Percentiles rank a stretch among this genome's conserved stretches.
These are phyloP conservation scores for Odontocolon sp. DNA, from an alignment of 2,888 invertebrate genomes.

Conservation along the genomic window DNA sequence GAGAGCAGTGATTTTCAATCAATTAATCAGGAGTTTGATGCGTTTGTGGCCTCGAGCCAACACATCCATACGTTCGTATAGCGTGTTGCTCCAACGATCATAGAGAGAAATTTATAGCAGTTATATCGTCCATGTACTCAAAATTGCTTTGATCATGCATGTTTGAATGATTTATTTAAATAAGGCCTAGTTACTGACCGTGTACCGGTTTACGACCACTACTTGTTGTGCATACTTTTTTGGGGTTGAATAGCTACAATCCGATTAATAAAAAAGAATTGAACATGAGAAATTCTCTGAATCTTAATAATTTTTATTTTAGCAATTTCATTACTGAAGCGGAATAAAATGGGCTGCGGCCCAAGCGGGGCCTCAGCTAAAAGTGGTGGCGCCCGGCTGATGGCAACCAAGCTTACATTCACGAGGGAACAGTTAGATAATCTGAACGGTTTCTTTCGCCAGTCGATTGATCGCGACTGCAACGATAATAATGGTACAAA, in stretches of 20 bases:
- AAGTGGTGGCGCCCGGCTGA: slow-evolving; percentile 80
- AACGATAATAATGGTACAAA: slow-evolving; percentile 46
- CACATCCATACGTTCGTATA: not conserved
- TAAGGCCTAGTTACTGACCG: too few relatives aligned
- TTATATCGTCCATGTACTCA: too few relatives aligned
- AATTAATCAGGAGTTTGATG: slow-evolving; percentile 63
- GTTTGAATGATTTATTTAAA: too few relatives aligned
- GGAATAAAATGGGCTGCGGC: slow-evolving; percentile 71
- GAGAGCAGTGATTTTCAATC: slow-evolving; percentile 56
- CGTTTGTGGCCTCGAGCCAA: slow-evolving; percentile 51
- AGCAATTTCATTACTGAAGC: not conserved
- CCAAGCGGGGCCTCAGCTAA: slow-evolving; percentile 71
- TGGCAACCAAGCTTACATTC: slow-evolving; percentile 81
- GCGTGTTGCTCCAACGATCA: not conserved
- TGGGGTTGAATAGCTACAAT: too few relatives aligned
- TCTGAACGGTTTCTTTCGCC: slow-evolving; percentile 80
- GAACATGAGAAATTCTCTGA: not conserved
- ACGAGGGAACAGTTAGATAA: slow-evolving; percentile 81
- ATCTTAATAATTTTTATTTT: not conserved
- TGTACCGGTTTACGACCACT: too few relatives aligned
- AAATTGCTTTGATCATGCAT: too few relatives aligned
- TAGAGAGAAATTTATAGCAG: too few relatives aligned
- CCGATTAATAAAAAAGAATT: too few relatives aligned
- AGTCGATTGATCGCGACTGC: slow-evolving; percentile 50
- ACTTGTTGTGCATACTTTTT: too few relatives aligned